Evolutionary conservation across 2,113 vertebrate species (phyloP).

Genomic region (Rousettus leschenaultii): DNA sequence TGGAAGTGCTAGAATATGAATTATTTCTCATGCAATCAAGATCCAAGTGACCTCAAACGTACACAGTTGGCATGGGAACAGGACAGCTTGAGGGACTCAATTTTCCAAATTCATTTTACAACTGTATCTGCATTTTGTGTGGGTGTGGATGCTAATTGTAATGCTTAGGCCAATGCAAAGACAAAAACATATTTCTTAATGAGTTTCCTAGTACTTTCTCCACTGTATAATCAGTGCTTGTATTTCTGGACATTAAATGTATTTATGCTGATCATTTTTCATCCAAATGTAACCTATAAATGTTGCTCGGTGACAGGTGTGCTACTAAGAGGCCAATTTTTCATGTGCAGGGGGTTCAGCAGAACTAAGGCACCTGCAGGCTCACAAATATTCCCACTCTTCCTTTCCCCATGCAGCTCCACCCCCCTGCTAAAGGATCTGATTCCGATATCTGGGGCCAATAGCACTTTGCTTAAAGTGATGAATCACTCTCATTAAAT

Average conservation of each 20-base stretch:
- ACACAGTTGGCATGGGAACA: conserved; percentile 58
- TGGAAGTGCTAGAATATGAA: conserved; percentile 34
- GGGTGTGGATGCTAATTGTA: conserved; percentile 48
- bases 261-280: conserved; percentile 19
- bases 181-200: conserved; percentile 31
- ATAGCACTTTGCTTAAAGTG: conserved; percentile 53
- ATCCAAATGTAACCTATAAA: not conserved
- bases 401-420: not conserved
- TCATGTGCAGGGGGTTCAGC: not conserved
- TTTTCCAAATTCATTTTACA: conserved; percentile 47
- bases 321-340: not conserved
- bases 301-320: not conserved
- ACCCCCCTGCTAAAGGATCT: conserved; percentile 1
- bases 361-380: not conserved
- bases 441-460: conserved; percentile 57
- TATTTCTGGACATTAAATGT: conserved; percentile 23
- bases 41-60: not conserved
- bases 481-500: conserved; percentile 72
- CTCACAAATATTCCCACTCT: not conserved
- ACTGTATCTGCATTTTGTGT: conserved; percentile 37
- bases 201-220: conserved; percentile 18
- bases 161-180: not conserved
- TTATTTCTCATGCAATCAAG: conserved; percentile 14
- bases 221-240: conserved; percentile 16
- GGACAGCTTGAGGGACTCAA: not conserved